Conservation (phyloP, 2,888 invertebrate species). For the Acronicta leporina region DNA sequence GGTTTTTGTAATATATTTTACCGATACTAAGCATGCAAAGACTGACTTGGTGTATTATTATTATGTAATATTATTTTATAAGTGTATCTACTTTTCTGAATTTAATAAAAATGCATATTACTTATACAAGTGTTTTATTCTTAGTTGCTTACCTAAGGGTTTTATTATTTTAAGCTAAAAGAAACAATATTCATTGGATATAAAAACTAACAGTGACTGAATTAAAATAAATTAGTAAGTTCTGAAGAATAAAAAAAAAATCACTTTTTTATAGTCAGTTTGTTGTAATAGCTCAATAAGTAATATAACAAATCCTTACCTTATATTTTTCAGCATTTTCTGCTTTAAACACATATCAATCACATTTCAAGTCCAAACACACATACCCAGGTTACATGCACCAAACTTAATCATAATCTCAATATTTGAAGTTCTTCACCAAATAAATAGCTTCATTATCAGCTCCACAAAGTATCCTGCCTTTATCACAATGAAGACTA, state of each 20-base stretch:
- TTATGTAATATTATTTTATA: constrained; percentile 75
- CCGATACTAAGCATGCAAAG: constrained; percentile 88
- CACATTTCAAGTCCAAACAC: too few species aligned
- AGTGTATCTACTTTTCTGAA: constrained; percentile 79
- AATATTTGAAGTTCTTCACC: constrained; percentile 90
- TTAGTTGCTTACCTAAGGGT: constrained; percentile 2
- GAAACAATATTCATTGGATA: constrained; percentile 5
- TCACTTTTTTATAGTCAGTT: too few species aligned
- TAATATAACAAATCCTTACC: too few species aligned
- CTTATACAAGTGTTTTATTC: constrained; percentile 58
- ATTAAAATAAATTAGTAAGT: too few species aligned
- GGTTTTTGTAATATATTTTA: constrained; percentile 75
- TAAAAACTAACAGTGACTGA: neutral
- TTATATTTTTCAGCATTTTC: too few species aligned
- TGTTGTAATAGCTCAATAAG: too few species aligned
- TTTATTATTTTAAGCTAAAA: constrained; percentile 1
- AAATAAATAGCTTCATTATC: constrained; percentile 97
- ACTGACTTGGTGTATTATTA: constrained; percentile 87
- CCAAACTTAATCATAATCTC: constrained; percentile 13
- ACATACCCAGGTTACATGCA: too few species aligned
- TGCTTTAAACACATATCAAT: too few species aligned
- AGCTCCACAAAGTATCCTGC: constrained; percentile 94
- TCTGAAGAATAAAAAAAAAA: too few species aligned
- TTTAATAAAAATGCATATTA: constrained; percentile 75
- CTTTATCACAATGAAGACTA: constrained; percentile 93